A percentile compares a stretch with the other conserved stretches of the same genome.
Conservation (phyloP, 2,797 vertebrate genomes). For the Coreius guichenoti region DNA sequence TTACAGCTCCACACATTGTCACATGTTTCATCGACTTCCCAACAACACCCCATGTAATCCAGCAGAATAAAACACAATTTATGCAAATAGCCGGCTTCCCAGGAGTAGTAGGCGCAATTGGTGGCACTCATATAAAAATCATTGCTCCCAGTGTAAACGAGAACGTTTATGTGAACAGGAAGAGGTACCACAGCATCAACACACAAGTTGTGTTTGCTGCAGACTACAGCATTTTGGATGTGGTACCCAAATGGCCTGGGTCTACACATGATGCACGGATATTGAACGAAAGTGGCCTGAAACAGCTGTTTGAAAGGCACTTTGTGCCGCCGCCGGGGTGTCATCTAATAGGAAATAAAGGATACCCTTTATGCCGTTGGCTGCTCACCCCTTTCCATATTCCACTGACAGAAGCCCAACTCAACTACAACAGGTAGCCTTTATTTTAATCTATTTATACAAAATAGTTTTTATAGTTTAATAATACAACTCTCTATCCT, state of each 20-base stretch:
- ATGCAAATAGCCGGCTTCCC: background rate
- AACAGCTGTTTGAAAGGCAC: background rate
- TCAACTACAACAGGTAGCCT: background rate
- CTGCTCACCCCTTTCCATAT: background rate
- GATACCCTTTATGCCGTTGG: background rate
- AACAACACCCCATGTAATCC: too few species aligned
- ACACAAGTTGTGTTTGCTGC: conserved; percentile 10
- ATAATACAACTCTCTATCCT: too few species aligned
- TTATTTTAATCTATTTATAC: background rate
- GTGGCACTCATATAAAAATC: conserved; percentile 17
- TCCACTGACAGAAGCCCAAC: background rate
- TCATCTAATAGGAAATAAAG: background rate
- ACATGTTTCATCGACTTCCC: too few species aligned
- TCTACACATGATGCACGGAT: background rate
- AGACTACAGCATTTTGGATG: background rate
- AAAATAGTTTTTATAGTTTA: background rate
- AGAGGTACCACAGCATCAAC: conserved; percentile 18
- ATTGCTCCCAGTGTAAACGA: background rate
- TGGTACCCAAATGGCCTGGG: background rate
- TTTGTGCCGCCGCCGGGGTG: background rate
- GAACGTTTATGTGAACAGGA: background rate
- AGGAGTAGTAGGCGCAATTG: background rate
- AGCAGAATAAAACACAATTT: too few species aligned
- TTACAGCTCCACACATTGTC: too few species aligned
- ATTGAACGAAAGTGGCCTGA: conserved; percentile 3